Conservation (phyloP, 2,113 vertebrate genomes). For the Protomyctophum bolini region DNA sequence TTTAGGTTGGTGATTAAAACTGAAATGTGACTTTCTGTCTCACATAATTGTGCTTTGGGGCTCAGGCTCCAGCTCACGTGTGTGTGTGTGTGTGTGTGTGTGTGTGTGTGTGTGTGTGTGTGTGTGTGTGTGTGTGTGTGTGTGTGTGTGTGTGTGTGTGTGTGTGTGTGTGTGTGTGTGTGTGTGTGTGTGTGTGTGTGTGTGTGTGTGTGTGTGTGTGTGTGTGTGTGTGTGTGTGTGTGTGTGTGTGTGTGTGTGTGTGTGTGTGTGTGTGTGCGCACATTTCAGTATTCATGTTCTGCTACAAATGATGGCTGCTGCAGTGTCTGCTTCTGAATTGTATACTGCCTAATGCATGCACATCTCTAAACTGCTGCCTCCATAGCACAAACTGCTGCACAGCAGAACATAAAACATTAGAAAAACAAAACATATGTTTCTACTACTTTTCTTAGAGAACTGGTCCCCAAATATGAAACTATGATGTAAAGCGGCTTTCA, state of each 20-base stretch:
- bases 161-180: neutral
- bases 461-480: slow-evolving; percentile 21
- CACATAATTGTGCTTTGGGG: slow-evolving; percentile 53
- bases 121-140: slow-evolving; percentile 2
- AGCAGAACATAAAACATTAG: neutral
- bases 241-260: neutral
- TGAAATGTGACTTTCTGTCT: slow-evolving; percentile 16
- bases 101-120: slow-evolving; percentile 1
- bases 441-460: slow-evolving; percentile 21
- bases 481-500: slow-evolving; percentile 36
- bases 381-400: neutral
- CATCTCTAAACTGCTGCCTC: neutral
- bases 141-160: neutral
- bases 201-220: slow-evolving; percentile 8
- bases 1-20: neutral
- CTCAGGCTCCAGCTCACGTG: slow-evolving; percentile 71
- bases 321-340: slow-evolving; percentile 50
- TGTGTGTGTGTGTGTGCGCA: neutral
- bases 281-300: slow-evolving; percentile 33
- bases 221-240: slow-evolving; percentile 4
- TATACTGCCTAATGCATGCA: slow-evolving; percentile 27
- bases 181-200: slow-evolving; percentile 18
- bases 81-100: slow-evolving; percentile 17
- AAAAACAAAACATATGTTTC: too few species aligned
- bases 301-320: slow-evolving; percentile 68